Base-by-base conservation (phyloP, 2,888 invertebrate species). In the Hypena proboscidalis region DNA sequence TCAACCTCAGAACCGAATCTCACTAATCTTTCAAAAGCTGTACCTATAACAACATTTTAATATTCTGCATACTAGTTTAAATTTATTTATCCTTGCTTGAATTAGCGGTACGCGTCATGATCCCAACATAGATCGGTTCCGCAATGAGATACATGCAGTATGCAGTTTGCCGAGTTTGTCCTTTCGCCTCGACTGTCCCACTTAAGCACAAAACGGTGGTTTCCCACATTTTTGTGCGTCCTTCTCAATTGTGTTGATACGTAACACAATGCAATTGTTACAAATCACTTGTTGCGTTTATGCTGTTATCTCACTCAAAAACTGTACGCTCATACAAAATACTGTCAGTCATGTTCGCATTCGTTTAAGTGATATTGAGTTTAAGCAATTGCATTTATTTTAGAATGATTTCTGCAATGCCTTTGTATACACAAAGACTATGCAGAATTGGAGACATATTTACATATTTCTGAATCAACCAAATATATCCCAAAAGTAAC, bases 71-170 rank as follows among this genome's bases (percentile, higher is more conserved):
- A n/a, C n/a, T 61, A 46, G 40, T 39, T 45, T 43, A 37, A 49
- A 49, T 45, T 39, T 61, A 52, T 62, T 51, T 51, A 57, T 38
- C 31, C 38, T 57, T 51, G 43, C 30, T 26, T 47, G 34, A 30
- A 40, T 50, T 56, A 46, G 33, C 51, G 31, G 26, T 36, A 27
- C 27, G 39, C 58, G 58, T 58, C 59, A 59, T 53, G 30, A 35
- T 49, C 48, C 14, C 33, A 46, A 49, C 54, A 44, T 62, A 53
- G 48, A 43, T 44, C 37, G 23, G 53, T 52, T 59, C 41, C 39
- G 45, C 41, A 52, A 62, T 52, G 45, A 47, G 32, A 42, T 45
- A 63, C 41, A 42, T 46, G 17, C 37, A n/a, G 19, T 32, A 31
- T 4, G n/a, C n/a, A n/a, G n/a, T n/a, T n/a, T n/a, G n/a, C n/a